Percentiles rank a stretch among this genome's conserved stretches.
Conservation (phyloP, 2,797 vertebrate genomes). For the Bucorvus abyssinicus region DNA sequence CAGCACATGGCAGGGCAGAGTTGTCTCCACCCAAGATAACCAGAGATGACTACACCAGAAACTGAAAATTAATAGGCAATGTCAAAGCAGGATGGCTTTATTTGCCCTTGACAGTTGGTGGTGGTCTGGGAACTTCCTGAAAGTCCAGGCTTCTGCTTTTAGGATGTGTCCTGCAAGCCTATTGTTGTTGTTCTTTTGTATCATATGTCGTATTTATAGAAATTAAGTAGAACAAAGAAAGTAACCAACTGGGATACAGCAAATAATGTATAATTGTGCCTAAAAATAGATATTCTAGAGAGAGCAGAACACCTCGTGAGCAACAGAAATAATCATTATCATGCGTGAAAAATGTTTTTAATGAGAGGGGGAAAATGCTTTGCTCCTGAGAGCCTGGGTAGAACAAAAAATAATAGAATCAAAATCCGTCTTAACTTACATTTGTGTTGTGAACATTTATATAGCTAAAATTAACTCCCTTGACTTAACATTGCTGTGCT, state of each 20-base stretch:
- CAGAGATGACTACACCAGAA: neutral
- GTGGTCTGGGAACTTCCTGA: constrained; percentile 48
- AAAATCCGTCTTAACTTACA: neutral
- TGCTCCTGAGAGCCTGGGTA: neutral
- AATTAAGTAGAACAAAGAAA: constrained; percentile 1
- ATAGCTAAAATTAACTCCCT: neutral
- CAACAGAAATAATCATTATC: neutral
- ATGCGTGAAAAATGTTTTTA: neutral
- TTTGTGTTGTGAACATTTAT: neutral
- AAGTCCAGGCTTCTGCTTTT: neutral
- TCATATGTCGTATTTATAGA: constrained; percentile 27
- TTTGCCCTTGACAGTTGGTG: neutral
- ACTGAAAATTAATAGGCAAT: neutral
- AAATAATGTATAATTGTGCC: neutral
- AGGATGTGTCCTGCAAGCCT: neutral
- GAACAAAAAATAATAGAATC: neutral
- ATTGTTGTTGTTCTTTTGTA: constrained; percentile 42
- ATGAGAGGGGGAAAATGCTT: neutral
- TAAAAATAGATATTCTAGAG: constrained; percentile 12
- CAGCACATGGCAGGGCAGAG: neutral
- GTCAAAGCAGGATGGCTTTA: neutral
- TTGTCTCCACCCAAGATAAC: neutral
- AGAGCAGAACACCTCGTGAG: neutral
- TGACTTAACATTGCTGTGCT: neutral
- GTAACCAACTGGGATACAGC: neutral